Conservation (phyloP, 1,140 invertebrate genomes). For the Cydia strobilella region DNA sequence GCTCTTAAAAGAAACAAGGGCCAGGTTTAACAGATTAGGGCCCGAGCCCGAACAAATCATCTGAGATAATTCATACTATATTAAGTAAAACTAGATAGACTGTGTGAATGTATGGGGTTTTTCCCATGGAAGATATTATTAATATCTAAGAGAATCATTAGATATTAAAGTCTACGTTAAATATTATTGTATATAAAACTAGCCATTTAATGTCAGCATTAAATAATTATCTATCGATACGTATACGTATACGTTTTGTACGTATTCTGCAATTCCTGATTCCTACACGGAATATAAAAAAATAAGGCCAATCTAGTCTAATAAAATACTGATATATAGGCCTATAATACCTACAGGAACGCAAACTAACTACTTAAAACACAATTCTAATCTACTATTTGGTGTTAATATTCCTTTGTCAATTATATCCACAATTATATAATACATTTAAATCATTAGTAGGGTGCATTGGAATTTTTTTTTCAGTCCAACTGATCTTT, state of each 20-base stretch:
- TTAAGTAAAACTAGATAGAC: neutral
- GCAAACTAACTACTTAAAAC: neutral
- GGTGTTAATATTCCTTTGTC: constrained; percentile 45
- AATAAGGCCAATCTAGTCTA: neutral
- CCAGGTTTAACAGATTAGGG: too few species aligned
- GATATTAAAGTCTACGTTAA: neutral
- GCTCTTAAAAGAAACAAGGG: too few species aligned
- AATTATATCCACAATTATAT: constrained; percentile 20
- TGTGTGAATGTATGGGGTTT: neutral
- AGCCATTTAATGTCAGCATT: neutral
- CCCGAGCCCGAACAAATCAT: too few species aligned
- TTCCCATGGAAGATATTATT: neutral
- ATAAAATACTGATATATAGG: neutral
- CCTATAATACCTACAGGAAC: neutral
- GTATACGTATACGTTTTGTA: too few species aligned
- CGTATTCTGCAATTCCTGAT: constrained; percentile 1
- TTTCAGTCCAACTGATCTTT: too few species aligned
- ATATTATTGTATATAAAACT: neutral
- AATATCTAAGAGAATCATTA: neutral
- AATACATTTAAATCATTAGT: neutral
- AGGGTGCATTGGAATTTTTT: too few species aligned
- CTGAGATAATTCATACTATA: too few species aligned
- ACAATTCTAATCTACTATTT: constrained; percentile 40
- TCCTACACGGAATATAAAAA: neutral
- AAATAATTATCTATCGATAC: neutral